Percentiles rank a stretch among this genome's conserved stretches.
phyloP scores from a whole-genome alignment of 2,113 vertebrate genomes.

The Triplophysa siluroides region DNA sequence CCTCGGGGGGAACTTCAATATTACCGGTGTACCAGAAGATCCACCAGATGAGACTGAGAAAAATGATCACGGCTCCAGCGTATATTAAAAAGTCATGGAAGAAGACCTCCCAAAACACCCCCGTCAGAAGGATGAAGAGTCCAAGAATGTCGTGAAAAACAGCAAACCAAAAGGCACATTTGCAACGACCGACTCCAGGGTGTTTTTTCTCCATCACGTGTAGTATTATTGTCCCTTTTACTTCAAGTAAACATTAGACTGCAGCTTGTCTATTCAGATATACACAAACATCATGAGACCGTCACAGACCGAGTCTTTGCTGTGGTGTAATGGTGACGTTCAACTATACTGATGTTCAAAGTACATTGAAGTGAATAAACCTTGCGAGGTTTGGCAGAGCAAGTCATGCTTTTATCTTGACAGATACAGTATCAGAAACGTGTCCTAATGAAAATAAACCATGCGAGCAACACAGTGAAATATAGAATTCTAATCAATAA shows the following conservation, averaged over 20 bases:
- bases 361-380: constrained; percentile 43
- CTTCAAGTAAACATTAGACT: neutral
- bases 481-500: no score
- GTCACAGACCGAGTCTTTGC: neutral
- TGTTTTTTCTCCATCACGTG: constrained; percentile 54
- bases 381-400: constrained; percentile 19
- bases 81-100: constrained; percentile 87
- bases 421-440: constrained; percentile 11
- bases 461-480: neutral
- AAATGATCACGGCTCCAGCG: constrained; percentile 82
- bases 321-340: constrained; percentile 21
- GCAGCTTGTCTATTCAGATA: neutral
- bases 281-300: neutral
- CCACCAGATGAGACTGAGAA: constrained; percentile 93
- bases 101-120: constrained; percentile 76
- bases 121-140: constrained; percentile 76
- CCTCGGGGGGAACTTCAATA: constrained; percentile 80
- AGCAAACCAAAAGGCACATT: constrained; percentile 86
- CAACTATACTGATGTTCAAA: constrained; percentile 44
- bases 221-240: neutral
- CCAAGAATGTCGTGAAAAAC: constrained; percentile 83
- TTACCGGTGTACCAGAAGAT: constrained; percentile 93
- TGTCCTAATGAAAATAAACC: neutral
- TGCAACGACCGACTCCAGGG: constrained; percentile 78
- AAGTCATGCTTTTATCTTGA: constrained; percentile 43